phyloP scores from a whole-genome alignment of 2,113 vertebrate species.

The Typhlomys cinereus region DNA sequence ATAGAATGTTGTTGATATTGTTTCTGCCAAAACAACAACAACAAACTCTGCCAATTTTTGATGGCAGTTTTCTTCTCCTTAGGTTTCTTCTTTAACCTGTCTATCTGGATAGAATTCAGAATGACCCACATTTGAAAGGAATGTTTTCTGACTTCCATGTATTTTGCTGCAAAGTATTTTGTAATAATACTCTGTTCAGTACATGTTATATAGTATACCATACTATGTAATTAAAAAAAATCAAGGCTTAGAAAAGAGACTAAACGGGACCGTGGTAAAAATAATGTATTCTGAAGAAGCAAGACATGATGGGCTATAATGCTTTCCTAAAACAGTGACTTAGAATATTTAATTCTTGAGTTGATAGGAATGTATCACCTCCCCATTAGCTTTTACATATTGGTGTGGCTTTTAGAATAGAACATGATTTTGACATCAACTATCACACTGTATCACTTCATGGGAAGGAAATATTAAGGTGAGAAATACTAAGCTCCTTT shows the following conservation, averaged over 20 bases:
- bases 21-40: conserved; percentile 72
- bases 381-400: neutral
- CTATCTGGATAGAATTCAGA: conserved; percentile 66
- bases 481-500: neutral
- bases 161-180: conserved; percentile 36
- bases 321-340: conserved; percentile 47
- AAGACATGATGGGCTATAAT: neutral
- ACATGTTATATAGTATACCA: conserved; percentile 1
- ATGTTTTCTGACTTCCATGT: conserved; percentile 41
- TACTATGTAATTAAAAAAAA: conserved; percentile 29
- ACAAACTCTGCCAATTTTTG: conserved; percentile 71
- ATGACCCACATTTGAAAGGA: conserved; percentile 31
- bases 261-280: conserved; percentile 25
- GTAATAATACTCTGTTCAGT: conserved; percentile 16
- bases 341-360: conserved; percentile 1
- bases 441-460: neutral
- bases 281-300: conserved; percentile 40
- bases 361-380: conserved; percentile 31
- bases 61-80: conserved; percentile 69
- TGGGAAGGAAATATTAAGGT: conserved; percentile 11
- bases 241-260: conserved; percentile 45
- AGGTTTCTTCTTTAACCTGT: conserved; percentile 76
- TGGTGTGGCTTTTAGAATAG: conserved; percentile 12
- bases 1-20: conserved; percentile 66
- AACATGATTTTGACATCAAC: neutral